Base-by-base conservation (phyloP, 2,113 vertebrate species). In the Podarcis muralis region DNA sequence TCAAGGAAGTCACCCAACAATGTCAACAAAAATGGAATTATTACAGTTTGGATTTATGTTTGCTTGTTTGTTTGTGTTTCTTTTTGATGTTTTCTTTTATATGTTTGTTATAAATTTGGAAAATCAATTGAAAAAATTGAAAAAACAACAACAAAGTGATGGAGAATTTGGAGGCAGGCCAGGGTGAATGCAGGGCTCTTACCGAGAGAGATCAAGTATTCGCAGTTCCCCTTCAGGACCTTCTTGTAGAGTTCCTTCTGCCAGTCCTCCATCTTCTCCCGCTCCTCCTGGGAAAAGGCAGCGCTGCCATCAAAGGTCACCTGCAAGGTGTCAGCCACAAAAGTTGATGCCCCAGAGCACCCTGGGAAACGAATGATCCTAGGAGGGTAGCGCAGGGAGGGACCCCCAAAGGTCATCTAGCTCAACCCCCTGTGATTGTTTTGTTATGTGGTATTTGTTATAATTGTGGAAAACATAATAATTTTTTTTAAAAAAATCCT, bases 241-340 rank as follows among this genome's bases (percentile, higher is more conserved):
- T 40, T 86, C 74, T 66, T 66, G 32, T 78, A 66, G 23, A 86
- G 84, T 3, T 86, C 74, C 74, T 86, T 86, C 74, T 86, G 74
- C 84, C 74, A 37, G 6, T 40, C 84, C 23, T 85, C 71, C 53
- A 85, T 53, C 4, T 62, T 72, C 32, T 37, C 53, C 53, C 84
- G 65, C 37, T 86, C 84, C 16, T 77, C 53, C 35, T 77, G n/a
- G 4, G 74, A 43, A 59, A 96, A 96, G 92, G 96, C 96, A 0
- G 96, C 94, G 1, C 96, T 59, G 0, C 97, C 96, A 20, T 97
- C 95, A 1, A 97, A 97, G 0, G 96, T 96, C 13, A 96, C 97
- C 97, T 97, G 94, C 6, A 95, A 95, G 0, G 48, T 88, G 92
- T 91, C 93, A 16, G 2, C 0, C 1, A 30, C 25, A 77, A 12